Percentiles rank a stretch among this genome's conserved stretches.
Conservation (phyloP, 2,888 invertebrate species). For the Strigamia transsilvanica region DNA sequence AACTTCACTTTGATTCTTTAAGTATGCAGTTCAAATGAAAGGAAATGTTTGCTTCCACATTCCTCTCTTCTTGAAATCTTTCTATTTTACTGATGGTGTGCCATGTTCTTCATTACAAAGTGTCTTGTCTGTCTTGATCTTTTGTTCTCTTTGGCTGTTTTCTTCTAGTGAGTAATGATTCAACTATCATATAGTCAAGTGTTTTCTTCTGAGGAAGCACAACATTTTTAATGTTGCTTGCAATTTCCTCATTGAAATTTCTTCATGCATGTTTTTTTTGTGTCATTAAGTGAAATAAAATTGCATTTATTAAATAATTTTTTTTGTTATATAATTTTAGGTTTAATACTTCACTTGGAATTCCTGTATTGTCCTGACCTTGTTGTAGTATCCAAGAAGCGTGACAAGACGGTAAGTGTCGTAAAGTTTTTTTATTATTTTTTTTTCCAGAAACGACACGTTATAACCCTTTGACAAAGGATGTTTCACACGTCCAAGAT, state of each 20-base stretch:
- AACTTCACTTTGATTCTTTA: neutral
- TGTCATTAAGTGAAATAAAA: neutral
- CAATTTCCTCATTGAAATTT: neutral
- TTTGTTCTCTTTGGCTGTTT: neutral
- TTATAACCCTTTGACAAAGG: constrained; percentile 26
- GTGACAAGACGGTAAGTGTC: constrained; percentile 5
- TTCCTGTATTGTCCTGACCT: neutral
- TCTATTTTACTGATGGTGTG: constrained; percentile 17
- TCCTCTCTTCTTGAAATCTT: neutral
- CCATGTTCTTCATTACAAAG: neutral
- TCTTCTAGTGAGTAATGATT: neutral
- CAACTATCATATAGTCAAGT: neutral
- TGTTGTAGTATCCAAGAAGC: neutral
- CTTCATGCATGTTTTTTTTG: neutral
- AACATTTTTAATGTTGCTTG: neutral
- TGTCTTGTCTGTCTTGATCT: constrained; percentile 5
- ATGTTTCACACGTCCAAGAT: neutral
- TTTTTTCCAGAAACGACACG: neutral
- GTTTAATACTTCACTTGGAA: neutral
- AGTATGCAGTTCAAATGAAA: neutral
- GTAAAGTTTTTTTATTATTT: neutral
- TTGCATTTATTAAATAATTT: neutral
- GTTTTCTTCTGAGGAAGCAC: neutral
- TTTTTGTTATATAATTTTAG: neutral
- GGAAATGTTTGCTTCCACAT: neutral